Conservation (phyloP, 2,113 vertebrate genomes). For the Sander lucioperca region DNA sequence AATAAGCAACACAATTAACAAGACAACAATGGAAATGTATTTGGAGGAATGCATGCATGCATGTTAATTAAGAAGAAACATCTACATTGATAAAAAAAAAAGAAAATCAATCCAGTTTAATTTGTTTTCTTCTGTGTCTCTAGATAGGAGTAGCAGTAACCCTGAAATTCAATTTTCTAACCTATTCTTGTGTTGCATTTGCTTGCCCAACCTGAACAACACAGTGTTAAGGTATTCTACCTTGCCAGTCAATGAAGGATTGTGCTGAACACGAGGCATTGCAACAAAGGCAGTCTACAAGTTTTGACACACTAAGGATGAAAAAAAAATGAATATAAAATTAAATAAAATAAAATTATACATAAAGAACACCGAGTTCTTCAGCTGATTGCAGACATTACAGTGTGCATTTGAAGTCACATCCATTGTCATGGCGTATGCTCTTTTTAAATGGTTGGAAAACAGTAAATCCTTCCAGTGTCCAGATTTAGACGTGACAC, state of each 20-base stretch:
- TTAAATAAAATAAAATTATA: not conserved
- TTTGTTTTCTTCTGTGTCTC: constrained; percentile 28
- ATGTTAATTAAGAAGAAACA: constrained; percentile 30
- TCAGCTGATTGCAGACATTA: constrained; percentile 25
- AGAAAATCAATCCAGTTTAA: constrained; percentile 42
- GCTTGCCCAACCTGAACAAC: constrained; percentile 45
- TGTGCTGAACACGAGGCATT: not conserved
- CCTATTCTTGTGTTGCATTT: constrained; percentile 47
- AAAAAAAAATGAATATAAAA: not conserved
- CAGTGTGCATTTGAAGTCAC: constrained; percentile 35
- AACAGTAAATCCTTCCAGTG: constrained; percentile 40
- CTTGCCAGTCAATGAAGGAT: constrained; percentile 38
- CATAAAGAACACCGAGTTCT: constrained; percentile 27
- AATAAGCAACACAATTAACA: constrained; percentile 7
- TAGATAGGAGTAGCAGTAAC: constrained; percentile 11
- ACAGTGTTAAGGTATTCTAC: constrained; percentile 28
- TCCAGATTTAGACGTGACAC: constrained; percentile 51
- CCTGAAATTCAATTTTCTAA: constrained; percentile 49
- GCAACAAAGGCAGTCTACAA: constrained; percentile 27
- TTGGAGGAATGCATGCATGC: constrained; percentile 4
- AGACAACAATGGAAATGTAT: constrained; percentile 10
- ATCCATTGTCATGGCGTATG: constrained; percentile 22
- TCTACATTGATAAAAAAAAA: constrained; percentile 16
- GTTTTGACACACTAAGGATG: constrained; percentile 25
- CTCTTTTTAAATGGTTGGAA: constrained; percentile 53